These are phyloP conservation scores for Brenthis ino DNA, from an alignment of 2,888 invertebrate species.

Conservation along the genomic window DNA sequence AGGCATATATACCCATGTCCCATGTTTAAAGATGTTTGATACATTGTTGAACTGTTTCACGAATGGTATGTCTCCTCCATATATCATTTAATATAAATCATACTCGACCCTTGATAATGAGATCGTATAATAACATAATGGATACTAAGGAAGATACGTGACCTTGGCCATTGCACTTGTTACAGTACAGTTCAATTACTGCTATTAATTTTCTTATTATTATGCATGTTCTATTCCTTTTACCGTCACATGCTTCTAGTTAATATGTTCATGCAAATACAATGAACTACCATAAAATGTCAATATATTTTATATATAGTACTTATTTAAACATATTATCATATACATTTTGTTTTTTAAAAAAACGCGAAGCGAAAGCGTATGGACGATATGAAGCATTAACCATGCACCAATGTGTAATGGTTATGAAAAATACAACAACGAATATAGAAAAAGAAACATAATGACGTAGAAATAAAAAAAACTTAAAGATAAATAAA, in stretches of 20 bases:
- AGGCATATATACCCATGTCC: too few species aligned
- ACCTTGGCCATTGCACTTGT: too few species aligned
- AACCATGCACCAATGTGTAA: constrained; percentile 49
- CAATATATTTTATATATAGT: neutral
- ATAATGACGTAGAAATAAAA: neutral
- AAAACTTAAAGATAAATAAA: constrained; percentile 5
- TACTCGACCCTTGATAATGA: too few species aligned
- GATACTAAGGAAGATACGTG: too few species aligned
- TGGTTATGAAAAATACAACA: constrained; percentile 14
- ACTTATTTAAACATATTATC: neutral
- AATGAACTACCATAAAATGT: neutral
- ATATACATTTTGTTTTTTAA: constrained; percentile 3
- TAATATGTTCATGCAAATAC: constrained; percentile 24
- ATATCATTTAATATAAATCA: too few species aligned
- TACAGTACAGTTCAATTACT: too few species aligned
- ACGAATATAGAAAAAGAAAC: neutral
- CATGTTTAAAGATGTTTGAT: too few species aligned
- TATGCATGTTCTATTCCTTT: neutral
- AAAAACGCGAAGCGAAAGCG: constrained; percentile 57
- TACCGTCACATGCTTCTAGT: constrained; percentile 22
- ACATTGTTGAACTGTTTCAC: too few species aligned
- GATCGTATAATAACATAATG: too few species aligned
- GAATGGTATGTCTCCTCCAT: too few species aligned
- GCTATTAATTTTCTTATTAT: neutral
- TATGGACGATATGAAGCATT: constrained; percentile 49